These are phyloP conservation scores for Thumatha senex DNA, from an alignment of 2,888 invertebrate species.

Conservation along the genomic window DNA sequence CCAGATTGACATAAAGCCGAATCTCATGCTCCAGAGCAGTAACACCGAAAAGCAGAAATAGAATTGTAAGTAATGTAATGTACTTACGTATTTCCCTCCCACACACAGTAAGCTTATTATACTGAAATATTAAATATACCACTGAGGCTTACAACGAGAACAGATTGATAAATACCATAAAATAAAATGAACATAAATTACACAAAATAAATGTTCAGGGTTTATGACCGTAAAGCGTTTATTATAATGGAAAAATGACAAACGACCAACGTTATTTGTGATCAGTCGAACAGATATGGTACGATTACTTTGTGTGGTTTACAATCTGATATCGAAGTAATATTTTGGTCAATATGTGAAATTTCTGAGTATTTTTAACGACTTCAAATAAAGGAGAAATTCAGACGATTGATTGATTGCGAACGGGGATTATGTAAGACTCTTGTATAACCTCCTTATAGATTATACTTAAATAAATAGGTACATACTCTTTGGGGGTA, in stretches of 20 bases:
- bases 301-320: slow-evolving; percentile 28
- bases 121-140: slow-evolving; percentile 10
- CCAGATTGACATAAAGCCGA: background rate
- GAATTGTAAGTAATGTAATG: background rate
- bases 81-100: background rate
- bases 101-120: background rate
- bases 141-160: slow-evolving; percentile 20
- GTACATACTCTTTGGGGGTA: no score
- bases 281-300: slow-evolving; percentile 35
- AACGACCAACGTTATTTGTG: slow-evolving; percentile 41
- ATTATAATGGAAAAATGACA: slow-evolving; percentile 54
- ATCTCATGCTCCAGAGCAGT: background rate
- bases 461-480: no score
- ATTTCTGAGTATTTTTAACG: no score
- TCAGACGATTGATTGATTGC: no score
- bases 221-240: slow-evolving; percentile 44
- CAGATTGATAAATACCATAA: slow-evolving; percentile 35
- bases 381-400: no score
- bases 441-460: no score
- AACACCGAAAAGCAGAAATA: background rate
- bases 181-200: slow-evolving; percentile 36
- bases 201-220: slow-evolving; percentile 43
- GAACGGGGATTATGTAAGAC: no score
- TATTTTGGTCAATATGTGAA: no score
- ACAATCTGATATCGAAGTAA: slow-evolving; percentile 11